Base-by-base conservation (phyloP, 1,140 invertebrate genomes). In the Pseudobourletiella spinata region DNA sequence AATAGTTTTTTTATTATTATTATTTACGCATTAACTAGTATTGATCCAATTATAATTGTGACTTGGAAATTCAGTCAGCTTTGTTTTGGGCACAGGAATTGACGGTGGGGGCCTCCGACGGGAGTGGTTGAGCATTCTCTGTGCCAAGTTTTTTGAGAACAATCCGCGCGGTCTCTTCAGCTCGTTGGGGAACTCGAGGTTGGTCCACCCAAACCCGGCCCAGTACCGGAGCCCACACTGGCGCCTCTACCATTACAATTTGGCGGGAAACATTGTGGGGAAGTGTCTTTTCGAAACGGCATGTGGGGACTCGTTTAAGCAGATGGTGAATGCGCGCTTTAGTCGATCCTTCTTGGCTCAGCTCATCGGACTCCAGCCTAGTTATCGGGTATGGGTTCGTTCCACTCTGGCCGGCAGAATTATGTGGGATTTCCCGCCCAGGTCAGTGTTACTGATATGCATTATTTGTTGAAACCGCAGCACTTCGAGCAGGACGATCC, bases 401-500 rank as follows among this genome's bases (percentile, higher is more conserved):
- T 11, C 16, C 22, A 42, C 3, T 51, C n/a, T n/a, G 1, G 2
- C 8, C 26, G 32, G 32, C 22, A 22, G 46, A 28, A 28, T 54
- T 54, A 18, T 15, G 35, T 57, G 18, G 4, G 15, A 8, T 39
- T 79, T 80, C 18, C 35, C 14, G 35, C 14, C 35, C 14, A 42
- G 35, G 14, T 14, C 14, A 14, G 35, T 42, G 14, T 42, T 42
- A n/a, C n/a, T n/a, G n/a, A n/a, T n/a, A 14, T 42, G 35, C 14
- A 42, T 42, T 14, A 14, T 42, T 42, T 42, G 14, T 18, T 42
- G 35, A 14, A 18, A 14, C 18, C 18, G 35, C 74, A 89, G 85
- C 92, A 95, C 76, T 96, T 96, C 76, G 91, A 95, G 73, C 89
- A 92, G 77, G 92, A 96, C 73, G 92, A 95, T 76, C 92, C 92